phyloP scores from a whole-genome alignment of 1,140 invertebrate genomes.

The Alviniconcha marisindica region DNA sequence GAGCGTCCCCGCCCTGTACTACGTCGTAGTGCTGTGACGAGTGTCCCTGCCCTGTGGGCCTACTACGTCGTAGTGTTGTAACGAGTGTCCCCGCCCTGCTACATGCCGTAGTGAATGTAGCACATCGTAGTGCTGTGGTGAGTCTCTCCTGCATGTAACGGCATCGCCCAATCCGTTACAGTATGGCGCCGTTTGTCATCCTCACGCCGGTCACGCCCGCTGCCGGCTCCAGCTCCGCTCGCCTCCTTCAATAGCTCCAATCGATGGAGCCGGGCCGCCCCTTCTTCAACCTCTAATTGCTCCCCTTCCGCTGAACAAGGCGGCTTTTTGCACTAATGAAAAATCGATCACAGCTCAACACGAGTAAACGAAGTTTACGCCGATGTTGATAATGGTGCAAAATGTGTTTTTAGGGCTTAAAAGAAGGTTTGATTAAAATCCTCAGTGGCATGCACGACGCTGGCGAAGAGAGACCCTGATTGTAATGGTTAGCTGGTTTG shows the following conservation, averaged over 20 bases:
- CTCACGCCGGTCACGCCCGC: constrained; percentile 31
- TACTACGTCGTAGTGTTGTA: too few relatives aligned
- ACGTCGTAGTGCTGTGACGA: too few relatives aligned
- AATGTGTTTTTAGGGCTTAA: constrained; percentile 34
- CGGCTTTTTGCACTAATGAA: constrained; percentile 40
- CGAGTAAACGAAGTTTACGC: constrained; percentile 40
- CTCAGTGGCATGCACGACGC: not conserved
- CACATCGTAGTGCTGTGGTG: too few relatives aligned
- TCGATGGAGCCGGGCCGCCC: constrained; percentile 25
- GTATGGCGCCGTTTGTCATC: too few relatives aligned
- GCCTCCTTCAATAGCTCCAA: constrained; percentile 27
- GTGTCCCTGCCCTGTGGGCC: too few relatives aligned
- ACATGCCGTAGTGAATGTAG: too few relatives aligned
- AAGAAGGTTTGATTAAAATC: constrained; percentile 39
- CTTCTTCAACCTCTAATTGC: constrained; percentile 34
- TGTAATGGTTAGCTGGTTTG: not conserved
- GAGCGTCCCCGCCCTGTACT: too few relatives aligned
- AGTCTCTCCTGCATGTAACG: too few relatives aligned
- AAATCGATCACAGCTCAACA: constrained; percentile 42
- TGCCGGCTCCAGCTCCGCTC: not conserved
- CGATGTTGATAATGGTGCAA: constrained; percentile 39
- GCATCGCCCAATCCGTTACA: too few relatives aligned
- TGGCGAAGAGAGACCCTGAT: constrained; percentile 15
- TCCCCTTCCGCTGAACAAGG: constrained; percentile 39
- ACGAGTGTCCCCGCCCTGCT: too few relatives aligned